Conservation (phyloP, 2,113 vertebrate genomes). For the Solea senegalensis region DNA sequence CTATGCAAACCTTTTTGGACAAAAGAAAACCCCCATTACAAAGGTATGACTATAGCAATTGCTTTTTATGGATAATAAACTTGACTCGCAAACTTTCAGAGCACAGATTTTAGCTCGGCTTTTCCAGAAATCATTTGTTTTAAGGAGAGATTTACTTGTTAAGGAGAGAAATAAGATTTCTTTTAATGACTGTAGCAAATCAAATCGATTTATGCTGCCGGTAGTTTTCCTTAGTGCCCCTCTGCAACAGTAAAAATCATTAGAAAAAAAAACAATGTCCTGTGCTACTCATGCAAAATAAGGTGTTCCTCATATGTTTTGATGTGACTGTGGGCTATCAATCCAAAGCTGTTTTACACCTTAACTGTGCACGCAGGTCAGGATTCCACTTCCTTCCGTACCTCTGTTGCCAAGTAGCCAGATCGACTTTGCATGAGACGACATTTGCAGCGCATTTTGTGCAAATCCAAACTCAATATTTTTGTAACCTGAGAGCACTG, state of each 20-base stretch:
- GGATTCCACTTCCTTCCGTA: slow-evolving; percentile 64
- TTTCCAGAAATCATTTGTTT: slow-evolving; percentile 11
- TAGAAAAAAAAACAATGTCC: slow-evolving; percentile 17
- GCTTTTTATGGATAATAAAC: neutral
- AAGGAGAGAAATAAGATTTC: slow-evolving; percentile 16
- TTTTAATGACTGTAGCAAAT: slow-evolving; percentile 45
- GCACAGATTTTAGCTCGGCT: neutral
- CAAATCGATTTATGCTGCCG: slow-evolving; percentile 34
- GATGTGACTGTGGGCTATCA: slow-evolving; percentile 28
- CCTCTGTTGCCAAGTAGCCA: slow-evolving; percentile 47
- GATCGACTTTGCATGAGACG: slow-evolving; percentile 42
- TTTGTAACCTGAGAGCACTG: slow-evolving; percentile 72
- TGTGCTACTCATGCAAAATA: slow-evolving; percentile 31
- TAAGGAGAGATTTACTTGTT: slow-evolving; percentile 7
- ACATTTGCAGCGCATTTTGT: slow-evolving; percentile 64
- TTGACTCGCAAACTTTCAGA: neutral
- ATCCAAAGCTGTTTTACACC: slow-evolving; percentile 44
- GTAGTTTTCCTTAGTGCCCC: slow-evolving; percentile 17
- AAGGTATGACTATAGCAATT: slow-evolving; percentile 3
- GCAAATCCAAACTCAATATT: slow-evolving; percentile 80
- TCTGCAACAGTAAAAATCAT: slow-evolving; percentile 15
- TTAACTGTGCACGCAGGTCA: slow-evolving; percentile 49
- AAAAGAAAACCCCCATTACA: slow-evolving; percentile 36
- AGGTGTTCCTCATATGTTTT: slow-evolving; percentile 50
- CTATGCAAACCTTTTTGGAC: neutral